Percentiles rank a stretch among this genome's conserved stretches.
Evolutionary conservation across 92 coral and sea anemone genomes (phyloP).

Genomic region (Phenganax stokvisi): DNA sequence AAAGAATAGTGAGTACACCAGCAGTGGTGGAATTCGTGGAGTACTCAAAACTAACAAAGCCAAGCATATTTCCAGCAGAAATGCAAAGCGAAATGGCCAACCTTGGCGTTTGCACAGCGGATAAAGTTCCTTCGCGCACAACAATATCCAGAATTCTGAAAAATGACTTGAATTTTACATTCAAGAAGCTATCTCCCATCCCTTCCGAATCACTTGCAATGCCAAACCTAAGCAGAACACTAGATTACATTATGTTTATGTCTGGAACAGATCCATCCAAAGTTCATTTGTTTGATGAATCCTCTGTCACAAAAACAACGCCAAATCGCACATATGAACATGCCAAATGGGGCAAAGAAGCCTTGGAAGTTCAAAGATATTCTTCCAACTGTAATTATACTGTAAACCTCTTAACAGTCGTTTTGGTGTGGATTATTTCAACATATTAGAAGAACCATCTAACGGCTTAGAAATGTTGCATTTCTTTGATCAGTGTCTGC

Average conservation of each 20-base stretch:
- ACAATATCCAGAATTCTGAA: conserved; percentile 41
- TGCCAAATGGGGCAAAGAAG: conserved; percentile 39
- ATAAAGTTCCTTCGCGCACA: conserved; percentile 42
- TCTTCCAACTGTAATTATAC: conserved; percentile 45
- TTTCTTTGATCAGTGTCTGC: conserved; percentile 42
- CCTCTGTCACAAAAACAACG: conserved; percentile 28
- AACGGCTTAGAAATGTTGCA: conserved; percentile 53
- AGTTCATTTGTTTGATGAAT: conserved; percentile 43
- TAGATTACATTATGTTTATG: conserved; percentile 32
- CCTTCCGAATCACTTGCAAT: conserved; percentile 40
- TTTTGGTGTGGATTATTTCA: conserved; percentile 44
- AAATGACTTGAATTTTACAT: conserved; percentile 38
- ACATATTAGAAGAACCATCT: conserved; percentile 49
- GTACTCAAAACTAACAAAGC: conserved; percentile 34
- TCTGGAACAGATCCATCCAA: conserved; percentile 5
- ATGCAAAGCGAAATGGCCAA: conserved; percentile 8
- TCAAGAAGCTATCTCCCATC: conserved; percentile 35
- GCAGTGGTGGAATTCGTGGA: conserved; percentile 43
- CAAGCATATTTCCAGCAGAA: conserved; percentile 33
- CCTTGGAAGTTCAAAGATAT: conserved; percentile 50
- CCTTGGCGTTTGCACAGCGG: conserved; percentile 39
- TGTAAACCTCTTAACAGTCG: conserved; percentile 47
- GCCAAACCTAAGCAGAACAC: conserved; percentile 42
- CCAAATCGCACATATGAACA: conserved; percentile 41
- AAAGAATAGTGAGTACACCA: conserved; percentile 33